Base-by-base conservation (phyloP, 2,797 vertebrate genomes). In the Rhinoraja longicauda region DNA sequence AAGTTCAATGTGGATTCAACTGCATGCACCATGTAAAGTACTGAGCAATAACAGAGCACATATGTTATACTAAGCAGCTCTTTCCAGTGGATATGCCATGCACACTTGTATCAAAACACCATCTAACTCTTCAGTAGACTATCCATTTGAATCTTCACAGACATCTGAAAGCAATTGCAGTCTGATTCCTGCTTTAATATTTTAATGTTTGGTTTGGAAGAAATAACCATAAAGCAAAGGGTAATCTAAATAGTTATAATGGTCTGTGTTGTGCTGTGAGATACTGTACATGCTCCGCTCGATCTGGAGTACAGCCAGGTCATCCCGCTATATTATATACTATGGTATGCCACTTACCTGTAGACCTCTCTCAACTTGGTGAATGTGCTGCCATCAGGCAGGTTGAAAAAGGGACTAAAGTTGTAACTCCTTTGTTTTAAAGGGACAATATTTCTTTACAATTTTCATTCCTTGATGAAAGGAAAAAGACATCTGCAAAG, bases 121-220 rank as follows among this genome's bases (percentile, higher is more conserved):
- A 79, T 6, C 17, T 78, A 78, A 15, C 32, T 78, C 76, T 32
- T 78, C n/a, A 78, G 76, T 77, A 79, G 39, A 21, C 6, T 81
- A 36, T 17, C 75, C 75, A 32, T n/a, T 77, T 77, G 10, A n/a
- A 77, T 77, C 75, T 76, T 78, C 75, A 77, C 75, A 78, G 76
- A 7, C 45, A 81, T 9, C 39, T 81, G 77, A 45, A 45, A n/a
- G 32, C 13, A 79, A 36, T 45, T 79, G 36, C 4, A 79, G 39
- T 81, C 78, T 53, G 39, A 81, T 8, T 82, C 24, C 79, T 82
- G 79, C 45, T 26, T 82, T 82, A 82, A 82, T 82, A 53, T 59
- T 26, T 26, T 24, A 82, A 53, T 4, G 24, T 78, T 82, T 82
- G 4, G 21, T 26, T 82, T 29, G 8, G 45, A 45, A 10, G 29